phyloP scores from a whole-genome alignment of 2,797 vertebrate genomes.

The Tapirus indicus region DNA sequence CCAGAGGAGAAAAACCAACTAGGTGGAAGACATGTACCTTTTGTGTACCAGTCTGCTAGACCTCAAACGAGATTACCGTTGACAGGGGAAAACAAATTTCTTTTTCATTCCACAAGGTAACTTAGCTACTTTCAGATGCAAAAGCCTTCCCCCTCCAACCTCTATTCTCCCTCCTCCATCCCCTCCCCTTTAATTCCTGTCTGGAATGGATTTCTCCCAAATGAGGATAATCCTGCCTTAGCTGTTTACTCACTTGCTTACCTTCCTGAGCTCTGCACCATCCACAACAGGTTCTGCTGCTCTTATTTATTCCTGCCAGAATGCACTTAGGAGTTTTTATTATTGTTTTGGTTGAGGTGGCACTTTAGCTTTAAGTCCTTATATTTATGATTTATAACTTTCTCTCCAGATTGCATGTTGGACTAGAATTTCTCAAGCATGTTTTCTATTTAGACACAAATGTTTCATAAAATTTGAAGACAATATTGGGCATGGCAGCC shows the following conservation, averaged over 20 bases:
- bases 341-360: conserved; percentile 85
- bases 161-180: neutral
- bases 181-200: conserved; percentile 62
- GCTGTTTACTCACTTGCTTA: conserved; percentile 85
- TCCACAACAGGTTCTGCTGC: conserved; percentile 81
- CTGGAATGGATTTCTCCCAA: conserved; percentile 82
- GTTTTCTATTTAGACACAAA: conserved; percentile 86
- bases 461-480: conserved; percentile 85
- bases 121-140: conserved; percentile 73
- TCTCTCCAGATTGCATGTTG: conserved; percentile 87
- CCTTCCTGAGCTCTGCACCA: conserved; percentile 80
- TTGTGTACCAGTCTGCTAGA: conserved; percentile 64
- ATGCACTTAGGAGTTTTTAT: conserved; percentile 86
- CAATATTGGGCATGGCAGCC: conserved; percentile 53
- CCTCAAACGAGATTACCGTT: conserved; percentile 57
- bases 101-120: conserved; percentile 66
- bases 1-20: conserved; percentile 41
- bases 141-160: conserved; percentile 8
- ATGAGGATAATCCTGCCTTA: conserved; percentile 81
- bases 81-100: conserved; percentile 73
- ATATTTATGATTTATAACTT: conserved; percentile 88
- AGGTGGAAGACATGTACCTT: conserved; percentile 58
- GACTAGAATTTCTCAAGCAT: conserved; percentile 86
- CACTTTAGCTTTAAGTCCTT: conserved; percentile 84
- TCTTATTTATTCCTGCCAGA: conserved; percentile 86